phyloP scores from a whole-genome alignment of 2,113 vertebrate species.

The Halichoerus grypus region DNA sequence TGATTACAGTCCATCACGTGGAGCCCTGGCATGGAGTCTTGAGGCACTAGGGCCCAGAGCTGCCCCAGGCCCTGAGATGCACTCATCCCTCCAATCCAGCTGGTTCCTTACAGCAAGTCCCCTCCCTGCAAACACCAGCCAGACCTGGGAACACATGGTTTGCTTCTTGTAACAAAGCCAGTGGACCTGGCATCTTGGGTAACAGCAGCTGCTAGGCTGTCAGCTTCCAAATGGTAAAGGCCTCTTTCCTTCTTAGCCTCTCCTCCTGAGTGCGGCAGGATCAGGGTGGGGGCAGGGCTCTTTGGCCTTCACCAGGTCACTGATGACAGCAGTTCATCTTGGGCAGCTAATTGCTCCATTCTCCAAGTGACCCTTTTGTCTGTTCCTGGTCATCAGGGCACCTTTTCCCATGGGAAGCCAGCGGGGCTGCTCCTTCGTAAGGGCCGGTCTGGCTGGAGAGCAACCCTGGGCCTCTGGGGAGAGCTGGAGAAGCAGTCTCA shows the following conservation, averaged over 20 bases:
- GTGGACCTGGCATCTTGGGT: background rate
- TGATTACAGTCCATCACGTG: background rate
- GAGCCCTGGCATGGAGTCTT: background rate
- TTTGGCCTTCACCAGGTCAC: constrained; percentile 25
- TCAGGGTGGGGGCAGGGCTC: background rate
- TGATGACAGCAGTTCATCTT: background rate
- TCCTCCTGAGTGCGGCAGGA: background rate
- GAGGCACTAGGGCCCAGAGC: background rate
- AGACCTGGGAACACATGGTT: background rate
- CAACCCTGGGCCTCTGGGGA: background rate
- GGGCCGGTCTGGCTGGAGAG: background rate
- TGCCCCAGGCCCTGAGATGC: background rate
- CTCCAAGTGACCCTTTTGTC: constrained; percentile 24
- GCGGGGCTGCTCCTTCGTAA: background rate
- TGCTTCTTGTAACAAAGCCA: background rate
- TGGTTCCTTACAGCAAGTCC: background rate
- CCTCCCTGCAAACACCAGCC: background rate
- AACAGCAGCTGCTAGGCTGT: background rate
- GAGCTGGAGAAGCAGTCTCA: no score
- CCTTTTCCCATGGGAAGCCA: background rate
- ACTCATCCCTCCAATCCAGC: background rate
- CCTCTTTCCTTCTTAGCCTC: background rate
- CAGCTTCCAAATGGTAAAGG: background rate
- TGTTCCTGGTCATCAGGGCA: background rate
- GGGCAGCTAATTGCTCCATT: constrained; percentile 17